These are phyloP conservation scores for Palythoa caribaeorum DNA, from an alignment of 92 coral and sea anemone species.

Conservation along the genomic window DNA sequence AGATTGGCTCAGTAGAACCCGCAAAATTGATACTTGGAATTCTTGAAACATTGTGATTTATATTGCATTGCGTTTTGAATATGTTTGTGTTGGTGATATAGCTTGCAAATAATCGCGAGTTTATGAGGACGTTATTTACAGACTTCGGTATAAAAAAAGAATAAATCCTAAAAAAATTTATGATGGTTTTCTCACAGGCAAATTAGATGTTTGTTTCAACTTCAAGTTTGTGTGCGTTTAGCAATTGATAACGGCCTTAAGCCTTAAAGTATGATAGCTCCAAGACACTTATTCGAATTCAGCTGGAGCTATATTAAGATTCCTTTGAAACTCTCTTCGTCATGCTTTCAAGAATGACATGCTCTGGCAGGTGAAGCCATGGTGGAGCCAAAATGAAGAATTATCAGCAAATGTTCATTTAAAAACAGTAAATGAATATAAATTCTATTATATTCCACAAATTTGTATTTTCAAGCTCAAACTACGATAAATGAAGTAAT, in stretches of 20 bases:
- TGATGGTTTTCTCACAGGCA: neutral
- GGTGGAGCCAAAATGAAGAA: slow-evolving; percentile 2
- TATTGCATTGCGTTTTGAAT: neutral
- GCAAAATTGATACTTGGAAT: slow-evolving; percentile 2
- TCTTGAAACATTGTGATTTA: neutral
- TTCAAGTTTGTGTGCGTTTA: neutral
- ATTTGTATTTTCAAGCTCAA: neutral
- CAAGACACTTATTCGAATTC: neutral
- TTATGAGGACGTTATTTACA: neutral
- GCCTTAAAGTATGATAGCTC: neutral
- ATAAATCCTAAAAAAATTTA: neutral
- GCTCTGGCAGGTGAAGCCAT: slow-evolving; percentile 19
- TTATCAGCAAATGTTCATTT: neutral
- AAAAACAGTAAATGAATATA: neutral
- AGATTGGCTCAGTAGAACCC: neutral
- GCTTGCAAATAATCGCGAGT: neutral
- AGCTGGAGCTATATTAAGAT: neutral
- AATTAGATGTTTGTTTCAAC: neutral
- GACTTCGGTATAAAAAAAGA: neutral
- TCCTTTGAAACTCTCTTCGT: neutral
- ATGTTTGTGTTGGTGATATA: neutral
- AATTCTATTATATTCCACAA: neutral
- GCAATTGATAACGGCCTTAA: neutral
- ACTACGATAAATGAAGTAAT: neutral
- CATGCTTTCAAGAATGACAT: neutral